phyloP scores from a whole-genome alignment of 2,113 vertebrate genomes.

The Nannobrachium achirus region DNA sequence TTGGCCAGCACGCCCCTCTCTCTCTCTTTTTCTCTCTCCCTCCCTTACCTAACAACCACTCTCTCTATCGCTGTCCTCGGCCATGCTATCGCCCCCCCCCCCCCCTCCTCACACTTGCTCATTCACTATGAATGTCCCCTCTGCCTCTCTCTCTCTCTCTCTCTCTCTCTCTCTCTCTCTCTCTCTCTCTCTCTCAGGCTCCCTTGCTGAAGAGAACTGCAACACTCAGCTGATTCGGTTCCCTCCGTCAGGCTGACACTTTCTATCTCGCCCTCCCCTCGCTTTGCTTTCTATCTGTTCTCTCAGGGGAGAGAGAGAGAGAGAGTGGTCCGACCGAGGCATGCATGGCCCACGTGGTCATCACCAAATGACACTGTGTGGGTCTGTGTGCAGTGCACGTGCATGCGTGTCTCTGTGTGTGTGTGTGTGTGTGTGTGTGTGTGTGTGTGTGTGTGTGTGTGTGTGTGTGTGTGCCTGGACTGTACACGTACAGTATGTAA shows the following conservation, averaged over 20 bases:
- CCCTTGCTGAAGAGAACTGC: conserved; percentile 47
- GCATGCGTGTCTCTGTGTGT: not conserved
- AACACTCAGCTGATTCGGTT: conserved; percentile 62
- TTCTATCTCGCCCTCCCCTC: conserved; percentile 23
- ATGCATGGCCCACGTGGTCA: not conserved
- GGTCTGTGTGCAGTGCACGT: not conserved
- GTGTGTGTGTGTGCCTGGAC: no score
- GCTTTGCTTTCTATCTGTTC: conserved; percentile 5
- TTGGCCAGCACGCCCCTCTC: conserved; percentile 42
- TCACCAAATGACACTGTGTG: not conserved
- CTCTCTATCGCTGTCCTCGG: not conserved
- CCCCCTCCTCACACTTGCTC: no score
- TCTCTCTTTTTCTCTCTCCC: conserved; percentile 35
- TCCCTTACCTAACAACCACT: no score
- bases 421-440: no score
- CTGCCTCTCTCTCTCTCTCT: conserved; percentile 13
- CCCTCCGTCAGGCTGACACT: conserved; percentile 17
- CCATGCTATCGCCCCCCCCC: no score
- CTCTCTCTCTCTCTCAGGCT: conserved; percentile 16
- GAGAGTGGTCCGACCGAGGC: not conserved
- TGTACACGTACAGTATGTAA: no score
- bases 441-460: no score
- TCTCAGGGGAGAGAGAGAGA: not conserved
- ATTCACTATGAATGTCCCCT: conserved; percentile 11
- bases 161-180: conserved; percentile 26